Evolutionary conservation across 1,140 invertebrate species (phyloP), one percentile per base, ranked within the genome.

Genomic region (Drosophila bipectinata): DNA sequence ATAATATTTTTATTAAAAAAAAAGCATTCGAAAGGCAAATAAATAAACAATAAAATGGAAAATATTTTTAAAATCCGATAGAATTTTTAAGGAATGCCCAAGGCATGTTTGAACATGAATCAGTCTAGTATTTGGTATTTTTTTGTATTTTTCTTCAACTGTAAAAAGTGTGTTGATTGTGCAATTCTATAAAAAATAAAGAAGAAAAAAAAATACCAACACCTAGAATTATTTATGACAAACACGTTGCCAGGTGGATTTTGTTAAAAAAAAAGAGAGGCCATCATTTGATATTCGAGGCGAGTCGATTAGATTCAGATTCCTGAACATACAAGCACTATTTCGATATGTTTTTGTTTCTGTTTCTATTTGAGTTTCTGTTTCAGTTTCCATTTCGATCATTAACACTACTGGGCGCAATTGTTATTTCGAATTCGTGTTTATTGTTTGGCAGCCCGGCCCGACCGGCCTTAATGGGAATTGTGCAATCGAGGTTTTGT

Each of bases 401-500:
- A 34, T 44, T 44, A 34, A 32, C 32, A 51, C 30, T 63, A 18
- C 18, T 18, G 18, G 18, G 34, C 18, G 15, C 63, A 51, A 45
- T 44, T 67, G 58, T n/a, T 26, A 24, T 49, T 30, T 32, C 26
- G 24, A 32, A 24, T 63, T 32, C 12, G 57, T 15, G 21, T 28
- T 67, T 28, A 44, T 45, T 41, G 26, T 30, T 54, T 41, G 45
- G 30, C 57, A 3, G 21, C 21, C 21, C 2, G 21, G 21, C 2
- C 21, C 21, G 18, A 18, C 6, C 26, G 45, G n/a, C 57, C 37
- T 32, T 62, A 55, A 55, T 55, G 26, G 28, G 15, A 55, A 34
- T 62, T 44, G 21, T 63, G 58, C 63, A 52, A 63, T 32, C 28
- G 12, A 64, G 52, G 47, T 12, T 52, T 34, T 68, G 60, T 64